A percentile compares a stretch with the other conserved stretches of the same genome.
phyloP scores from a whole-genome alignment of 2,113 vertebrate genomes.

The Pollachius pollachius region DNA sequence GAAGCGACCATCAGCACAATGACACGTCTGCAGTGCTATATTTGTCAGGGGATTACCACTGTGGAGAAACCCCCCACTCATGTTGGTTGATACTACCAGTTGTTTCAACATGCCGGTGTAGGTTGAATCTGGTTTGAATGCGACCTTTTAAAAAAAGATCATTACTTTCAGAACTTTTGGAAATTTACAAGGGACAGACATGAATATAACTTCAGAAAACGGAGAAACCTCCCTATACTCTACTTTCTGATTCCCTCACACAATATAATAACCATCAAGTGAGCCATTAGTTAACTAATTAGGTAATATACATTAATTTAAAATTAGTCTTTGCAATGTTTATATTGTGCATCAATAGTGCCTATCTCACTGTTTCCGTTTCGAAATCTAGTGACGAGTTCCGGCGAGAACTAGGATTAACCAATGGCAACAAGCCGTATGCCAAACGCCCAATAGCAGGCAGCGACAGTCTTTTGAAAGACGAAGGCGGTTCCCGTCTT shows the following conservation, averaged over 20 bases:
- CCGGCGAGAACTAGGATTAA: neutral
- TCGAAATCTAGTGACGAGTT: constrained; percentile 1
- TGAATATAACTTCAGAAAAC: too few relatives aligned
- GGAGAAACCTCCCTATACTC: too few relatives aligned
- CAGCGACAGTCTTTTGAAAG: constrained; percentile 57
- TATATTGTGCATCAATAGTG: neutral
- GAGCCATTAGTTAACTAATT: too few relatives aligned
- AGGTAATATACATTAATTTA: constrained; percentile 5
- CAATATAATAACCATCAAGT: too few relatives aligned
- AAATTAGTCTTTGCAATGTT: constrained; percentile 10
- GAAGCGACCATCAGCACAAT: constrained; percentile 54
- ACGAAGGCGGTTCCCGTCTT: constrained; percentile 49
- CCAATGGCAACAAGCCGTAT: constrained; percentile 32
- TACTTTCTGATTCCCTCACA: too few relatives aligned
- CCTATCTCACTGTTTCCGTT: neutral
- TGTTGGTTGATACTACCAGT: constrained; percentile 38
- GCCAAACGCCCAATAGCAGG: constrained; percentile 51
- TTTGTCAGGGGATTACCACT: constrained; percentile 69
- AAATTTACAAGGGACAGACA: too few relatives aligned
- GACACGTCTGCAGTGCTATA: constrained; percentile 75
- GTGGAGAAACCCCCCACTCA: constrained; percentile 44
- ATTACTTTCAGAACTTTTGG: too few relatives aligned
- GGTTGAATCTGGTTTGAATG: too few relatives aligned
- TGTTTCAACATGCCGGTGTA: constrained; percentile 51
- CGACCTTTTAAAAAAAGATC: too few relatives aligned